These are phyloP conservation scores for Cricetomys ansorgei DNA, from an alignment of 2,113 vertebrate genomes.

Conservation along the genomic window DNA sequence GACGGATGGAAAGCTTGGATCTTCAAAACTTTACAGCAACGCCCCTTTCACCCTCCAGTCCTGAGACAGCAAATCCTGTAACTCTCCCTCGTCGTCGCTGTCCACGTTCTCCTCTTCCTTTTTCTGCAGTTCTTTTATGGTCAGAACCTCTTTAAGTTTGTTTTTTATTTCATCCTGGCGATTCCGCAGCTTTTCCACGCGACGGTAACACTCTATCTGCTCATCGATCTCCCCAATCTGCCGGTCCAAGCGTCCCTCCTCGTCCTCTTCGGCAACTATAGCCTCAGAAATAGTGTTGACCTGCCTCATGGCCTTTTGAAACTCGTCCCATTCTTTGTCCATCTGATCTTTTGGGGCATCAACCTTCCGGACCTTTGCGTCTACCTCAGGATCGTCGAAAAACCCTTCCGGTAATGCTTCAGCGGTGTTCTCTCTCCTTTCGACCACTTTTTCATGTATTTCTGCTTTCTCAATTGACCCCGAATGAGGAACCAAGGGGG, in stretches of 20 bases:
- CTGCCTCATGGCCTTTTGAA: slow-evolving; percentile 97
- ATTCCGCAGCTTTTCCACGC: slow-evolving; percentile 93
- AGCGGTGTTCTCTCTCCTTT: slow-evolving; percentile 93
- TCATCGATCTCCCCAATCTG: slow-evolving; percentile 98
- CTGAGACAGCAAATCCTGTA: slow-evolving; percentile 92
- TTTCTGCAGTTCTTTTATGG: slow-evolving; percentile 78
- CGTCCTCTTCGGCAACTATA: slow-evolving; percentile 98
- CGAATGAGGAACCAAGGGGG: slow-evolving; percentile 91
- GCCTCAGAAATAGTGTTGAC: slow-evolving; percentile 97
- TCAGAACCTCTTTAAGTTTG: slow-evolving; percentile 83
- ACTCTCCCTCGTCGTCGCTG: slow-evolving; percentile 93
- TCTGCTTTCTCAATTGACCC: slow-evolving; percentile 95
- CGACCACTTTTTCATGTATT: slow-evolving; percentile 86
- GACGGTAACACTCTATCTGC: slow-evolving; percentile 96
- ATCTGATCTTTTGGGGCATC: slow-evolving; percentile 97
- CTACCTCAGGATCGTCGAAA: slow-evolving; percentile 97
- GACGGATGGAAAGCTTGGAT: not conserved
- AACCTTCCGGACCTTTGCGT: slow-evolving; percentile 96
- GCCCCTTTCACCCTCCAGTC: slow-evolving; percentile 98
- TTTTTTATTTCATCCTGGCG: slow-evolving; percentile 91
- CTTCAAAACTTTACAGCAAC: slow-evolving; percentile 87
- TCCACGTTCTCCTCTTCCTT: slow-evolving; percentile 85
- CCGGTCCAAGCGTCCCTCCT: slow-evolving; percentile 95
- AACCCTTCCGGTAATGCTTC: slow-evolving; percentile 98
- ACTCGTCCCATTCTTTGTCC: slow-evolving; percentile 99